Evolutionary conservation across 2,888 invertebrate genomes (phyloP), one percentile per base, ranked within the genome.

Genomic region (Stegana nigrithorax): DNA sequence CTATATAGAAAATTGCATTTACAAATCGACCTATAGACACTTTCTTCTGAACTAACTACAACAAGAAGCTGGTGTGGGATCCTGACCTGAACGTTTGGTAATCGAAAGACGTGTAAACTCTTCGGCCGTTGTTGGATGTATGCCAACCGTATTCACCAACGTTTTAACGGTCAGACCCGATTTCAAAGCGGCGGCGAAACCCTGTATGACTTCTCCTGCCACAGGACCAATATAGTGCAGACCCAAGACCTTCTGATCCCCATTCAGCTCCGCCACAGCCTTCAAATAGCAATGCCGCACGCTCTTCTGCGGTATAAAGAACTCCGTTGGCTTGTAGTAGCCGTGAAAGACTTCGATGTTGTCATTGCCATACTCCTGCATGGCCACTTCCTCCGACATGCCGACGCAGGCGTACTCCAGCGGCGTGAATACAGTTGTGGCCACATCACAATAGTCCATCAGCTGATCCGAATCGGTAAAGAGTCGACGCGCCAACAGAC

Each of bases 361-460:
- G 19, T 95, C 93, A 25, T 89, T 91, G 4, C 95, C 96, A 81
- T 88, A 87, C 66, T 87, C 82, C 23, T 85, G 83, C 19, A 89
- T 84, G 0, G 97, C 96, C 25, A 85, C 86, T 83, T 97, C 97
- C 87, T 98, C 98, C 73, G 96, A 92, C 63, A 95, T 86, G 1
- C 97, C 98, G 17, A 96, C 95, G 81, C 92, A 92, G 7, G 95
- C 95, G 84, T 98, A 98, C 87, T 98, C 98, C 21, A 97, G 84
- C 8, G 98, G 97, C 39, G 96, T 95, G 86, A 98, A 98, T 0
- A 98, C 90, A 0, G 97, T 97, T 8, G 97, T 98, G 25, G 98
- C 94, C 1, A 98, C 91, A 87, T 92, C 93, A 0, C 88, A 87
- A 78, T 94, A 95, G 85, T 94, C 93, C 93, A 94, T 94, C 21